Percentiles rank a stretch among this genome's conserved stretches.
These are phyloP conservation scores for Delichon dasypus DNA, from an alignment of 2,797 vertebrate genomes.

Conservation along the genomic window DNA sequence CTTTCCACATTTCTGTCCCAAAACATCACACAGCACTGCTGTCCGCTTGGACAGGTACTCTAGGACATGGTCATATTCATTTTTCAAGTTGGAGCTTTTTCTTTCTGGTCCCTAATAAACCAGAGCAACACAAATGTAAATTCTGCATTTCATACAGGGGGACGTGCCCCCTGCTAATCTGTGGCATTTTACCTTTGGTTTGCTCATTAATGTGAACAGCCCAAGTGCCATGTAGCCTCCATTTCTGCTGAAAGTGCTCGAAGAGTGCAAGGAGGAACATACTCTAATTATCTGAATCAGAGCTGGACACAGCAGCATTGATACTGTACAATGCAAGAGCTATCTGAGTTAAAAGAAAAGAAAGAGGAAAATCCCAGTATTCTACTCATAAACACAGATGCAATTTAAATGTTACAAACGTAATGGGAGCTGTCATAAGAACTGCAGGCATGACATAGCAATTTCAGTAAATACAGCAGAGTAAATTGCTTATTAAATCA, in stretches of 20 bases:
- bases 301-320: not conserved
- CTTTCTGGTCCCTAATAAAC: not conserved
- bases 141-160: not conserved
- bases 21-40: not conserved
- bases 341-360: not conserved
- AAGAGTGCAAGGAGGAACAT: not conserved
- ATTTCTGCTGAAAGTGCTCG: not conserved
- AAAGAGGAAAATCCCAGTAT: not conserved
- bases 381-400: not conserved
- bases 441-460: conserved; percentile 34
- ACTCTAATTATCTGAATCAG: not conserved
- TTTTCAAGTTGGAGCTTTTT: not conserved
- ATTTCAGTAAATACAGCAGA: conserved; percentile 23
- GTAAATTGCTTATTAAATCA: conserved; percentile 46
- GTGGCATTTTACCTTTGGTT: not conserved
- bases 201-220: not conserved
- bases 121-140: not conserved
- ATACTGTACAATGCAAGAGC: not conserved
- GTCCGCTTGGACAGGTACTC: not conserved
- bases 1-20: not conserved
- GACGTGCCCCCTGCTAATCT: not conserved
- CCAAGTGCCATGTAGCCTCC: not conserved
- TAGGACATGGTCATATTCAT: accelerated
- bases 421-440: conserved; percentile 31
- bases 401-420: conserved; percentile 6